Percentiles rank a stretch among this genome's conserved stretches.
Conservation (phyloP, 2,113 vertebrate genomes). For the Rhipidura dahli region DNA sequence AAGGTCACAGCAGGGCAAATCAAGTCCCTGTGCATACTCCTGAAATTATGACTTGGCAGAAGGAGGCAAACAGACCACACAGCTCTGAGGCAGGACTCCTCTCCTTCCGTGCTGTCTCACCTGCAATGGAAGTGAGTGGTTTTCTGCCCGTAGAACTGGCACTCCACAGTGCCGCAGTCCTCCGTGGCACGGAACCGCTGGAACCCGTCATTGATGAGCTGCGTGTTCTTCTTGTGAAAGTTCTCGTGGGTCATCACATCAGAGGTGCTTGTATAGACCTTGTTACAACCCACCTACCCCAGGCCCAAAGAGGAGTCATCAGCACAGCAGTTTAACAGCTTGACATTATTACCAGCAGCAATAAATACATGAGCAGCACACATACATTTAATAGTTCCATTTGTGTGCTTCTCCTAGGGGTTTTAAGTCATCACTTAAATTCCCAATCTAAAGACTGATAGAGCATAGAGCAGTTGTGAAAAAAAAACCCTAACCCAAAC, state of each 20-base stretch:
- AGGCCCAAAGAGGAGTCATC: slow-evolving; percentile 12
- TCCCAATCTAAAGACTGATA: neutral
- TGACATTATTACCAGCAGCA: neutral
- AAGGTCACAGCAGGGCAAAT: neutral
- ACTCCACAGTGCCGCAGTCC: slow-evolving; percentile 93
- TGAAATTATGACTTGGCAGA: neutral
- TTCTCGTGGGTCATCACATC: slow-evolving; percentile 99
- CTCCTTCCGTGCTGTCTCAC: slow-evolving; percentile 64
- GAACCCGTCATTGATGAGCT: slow-evolving; percentile 98
- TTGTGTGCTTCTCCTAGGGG: neutral
- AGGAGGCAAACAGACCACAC: neutral
- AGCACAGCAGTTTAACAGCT: neutral
- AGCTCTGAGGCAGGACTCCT: neutral
- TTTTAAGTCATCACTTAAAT: slow-evolving; percentile 11
- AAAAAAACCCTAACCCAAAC: neutral
- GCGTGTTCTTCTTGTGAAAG: slow-evolving; percentile 99
- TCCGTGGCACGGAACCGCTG: slow-evolving; percentile 98
- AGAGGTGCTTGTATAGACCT: slow-evolving; percentile 98
- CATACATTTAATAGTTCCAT: neutral
- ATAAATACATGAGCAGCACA: neutral
- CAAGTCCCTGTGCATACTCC: neutral
- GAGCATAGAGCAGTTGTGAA: neutral
- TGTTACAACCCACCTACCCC: slow-evolving; percentile 95
- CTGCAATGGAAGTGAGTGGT: slow-evolving; percentile 99
- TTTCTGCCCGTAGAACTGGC: slow-evolving; percentile 98